phyloP scores from a whole-genome alignment of 1,140 invertebrate species.

The Sminthurinus signatus region DNA sequence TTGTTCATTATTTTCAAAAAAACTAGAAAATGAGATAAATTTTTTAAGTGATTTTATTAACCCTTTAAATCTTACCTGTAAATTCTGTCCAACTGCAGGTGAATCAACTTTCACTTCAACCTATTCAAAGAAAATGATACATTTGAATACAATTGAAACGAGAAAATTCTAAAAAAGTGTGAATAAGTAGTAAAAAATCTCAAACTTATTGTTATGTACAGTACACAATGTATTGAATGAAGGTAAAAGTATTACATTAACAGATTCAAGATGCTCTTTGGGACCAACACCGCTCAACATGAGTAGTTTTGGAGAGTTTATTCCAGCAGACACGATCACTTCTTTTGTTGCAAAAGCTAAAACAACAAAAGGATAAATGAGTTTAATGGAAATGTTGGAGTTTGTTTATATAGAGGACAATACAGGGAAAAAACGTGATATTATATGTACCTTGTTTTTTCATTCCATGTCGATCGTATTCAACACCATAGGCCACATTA shows the following conservation, averaged over 20 bases:
- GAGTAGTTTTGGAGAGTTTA: too few species aligned
- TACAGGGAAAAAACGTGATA: too few species aligned
- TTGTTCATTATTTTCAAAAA: too few species aligned
- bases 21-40: too few species aligned
- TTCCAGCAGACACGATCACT: conserved; percentile 20
- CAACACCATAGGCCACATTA: conserved; percentile 21
- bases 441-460: too few species aligned
- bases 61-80: conserved; percentile 14
- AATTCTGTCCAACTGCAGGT: conserved; percentile 26
- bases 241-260: background rate
- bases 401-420: too few species aligned
- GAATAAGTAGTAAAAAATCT: background rate
- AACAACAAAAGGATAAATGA: too few species aligned
- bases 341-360: conserved; percentile 21
- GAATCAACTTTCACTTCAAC: conserved; percentile 15
- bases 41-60: too few species aligned
- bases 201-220: conserved; percentile 5
- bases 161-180: background rate
- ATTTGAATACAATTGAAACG: background rate
- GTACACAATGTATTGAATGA: background rate
- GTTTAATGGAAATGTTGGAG: too few species aligned
- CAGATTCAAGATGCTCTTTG: conserved; percentile 11
- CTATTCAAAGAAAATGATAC: background rate
- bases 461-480: conserved; percentile 19
- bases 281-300: too few species aligned